A percentile compares a stretch with the other conserved stretches of the same genome.
phyloP scores from a whole-genome alignment of 2,888 invertebrate species.

The Drosophila mercatorum region DNA sequence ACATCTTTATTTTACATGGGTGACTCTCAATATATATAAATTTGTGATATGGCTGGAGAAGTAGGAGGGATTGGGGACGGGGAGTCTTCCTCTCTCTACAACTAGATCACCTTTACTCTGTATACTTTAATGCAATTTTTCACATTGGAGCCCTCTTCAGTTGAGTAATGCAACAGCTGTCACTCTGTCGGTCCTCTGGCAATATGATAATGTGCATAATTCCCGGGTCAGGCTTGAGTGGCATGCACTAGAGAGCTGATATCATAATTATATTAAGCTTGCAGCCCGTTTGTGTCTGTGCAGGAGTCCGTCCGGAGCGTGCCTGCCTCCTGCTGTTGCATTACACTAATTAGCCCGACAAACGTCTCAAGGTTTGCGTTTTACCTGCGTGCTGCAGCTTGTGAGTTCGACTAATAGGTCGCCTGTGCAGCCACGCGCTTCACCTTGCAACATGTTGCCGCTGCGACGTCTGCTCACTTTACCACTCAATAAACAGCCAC shows the following conservation, averaged over 20 bases:
- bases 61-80: neutral
- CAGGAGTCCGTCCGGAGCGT: neutral
- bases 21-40: neutral
- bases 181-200: neutral
- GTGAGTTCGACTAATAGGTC: conserved; percentile 61
- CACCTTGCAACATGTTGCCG: conserved; percentile 58
- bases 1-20: neutral
- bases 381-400: conserved; percentile 59
- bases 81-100: neutral
- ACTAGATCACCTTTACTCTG: neutral
- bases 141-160: neutral
- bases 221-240: conserved; percentile 3
- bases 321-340: conserved; percentile 13
- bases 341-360: conserved; percentile 53
- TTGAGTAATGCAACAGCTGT: conserved; percentile 8
- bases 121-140: neutral
- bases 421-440: conserved; percentile 15
- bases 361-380: conserved; percentile 39
- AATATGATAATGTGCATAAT: conserved; percentile 11
- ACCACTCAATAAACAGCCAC: conserved; percentile 69
- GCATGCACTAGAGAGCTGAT: conserved; percentile 19
- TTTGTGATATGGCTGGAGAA: neutral
- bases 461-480: conserved; percentile 25
- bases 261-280: conserved; percentile 44
- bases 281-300: conserved; percentile 24